Evolutionary conservation across 2,113 vertebrate species (phyloP).

Genomic region (Emydura subglobosa): DNA sequence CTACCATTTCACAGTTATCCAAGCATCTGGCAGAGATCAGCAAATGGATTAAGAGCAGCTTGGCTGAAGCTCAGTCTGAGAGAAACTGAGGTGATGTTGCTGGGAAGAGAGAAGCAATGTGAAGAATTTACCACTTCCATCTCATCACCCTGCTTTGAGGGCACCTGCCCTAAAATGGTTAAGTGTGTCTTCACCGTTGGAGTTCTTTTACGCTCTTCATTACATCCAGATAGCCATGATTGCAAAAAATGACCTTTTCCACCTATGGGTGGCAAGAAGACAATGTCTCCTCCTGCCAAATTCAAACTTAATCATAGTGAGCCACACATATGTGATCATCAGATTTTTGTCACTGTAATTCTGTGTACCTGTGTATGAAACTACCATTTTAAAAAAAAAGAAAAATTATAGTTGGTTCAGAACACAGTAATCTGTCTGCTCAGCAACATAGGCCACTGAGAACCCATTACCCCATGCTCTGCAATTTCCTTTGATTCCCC

Average conservation of each 20-base stretch:
- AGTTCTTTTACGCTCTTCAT: not conserved
- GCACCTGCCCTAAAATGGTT: not conserved
- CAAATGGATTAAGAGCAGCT: not conserved
- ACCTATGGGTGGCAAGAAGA: not conserved
- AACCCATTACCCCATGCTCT: not conserved
- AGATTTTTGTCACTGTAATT: not conserved
- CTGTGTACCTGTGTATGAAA: not conserved
- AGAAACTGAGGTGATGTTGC: not conserved
- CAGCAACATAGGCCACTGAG: not conserved
- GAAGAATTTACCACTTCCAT: rapidly evolving
- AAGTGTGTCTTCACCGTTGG: not conserved
- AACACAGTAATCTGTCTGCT: not conserved
- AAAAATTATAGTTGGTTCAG: not conserved
- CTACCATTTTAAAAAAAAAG: not conserved
- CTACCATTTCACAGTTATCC: not conserved
- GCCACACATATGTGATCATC: rapidly evolving
- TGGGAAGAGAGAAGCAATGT: not conserved
- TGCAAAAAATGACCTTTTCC: not conserved
- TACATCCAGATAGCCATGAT: not conserved
- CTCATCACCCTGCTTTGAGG: not conserved
- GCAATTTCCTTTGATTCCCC: not conserved
- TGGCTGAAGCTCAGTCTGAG: not conserved
- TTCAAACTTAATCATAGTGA: not conserved
- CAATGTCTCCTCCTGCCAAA: not conserved
- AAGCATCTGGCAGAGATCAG: not conserved